Conservation (phyloP, 2,113 vertebrate genomes). For the Siniperca chuatsi region DNA sequence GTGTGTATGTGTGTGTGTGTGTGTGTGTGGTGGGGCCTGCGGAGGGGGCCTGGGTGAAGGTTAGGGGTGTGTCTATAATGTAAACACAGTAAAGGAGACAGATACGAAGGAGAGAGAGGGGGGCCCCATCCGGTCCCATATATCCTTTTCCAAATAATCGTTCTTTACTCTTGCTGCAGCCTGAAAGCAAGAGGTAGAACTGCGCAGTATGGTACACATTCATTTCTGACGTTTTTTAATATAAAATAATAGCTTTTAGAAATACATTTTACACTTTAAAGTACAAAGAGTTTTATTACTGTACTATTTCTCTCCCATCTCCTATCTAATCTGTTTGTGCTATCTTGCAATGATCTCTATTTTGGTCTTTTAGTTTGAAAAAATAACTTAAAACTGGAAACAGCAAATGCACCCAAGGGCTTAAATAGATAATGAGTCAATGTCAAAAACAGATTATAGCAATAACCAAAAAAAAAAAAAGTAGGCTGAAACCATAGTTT, state of each 20-base stretch:
- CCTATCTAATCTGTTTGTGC: neutral
- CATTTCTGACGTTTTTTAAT: neutral
- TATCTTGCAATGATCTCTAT: neutral
- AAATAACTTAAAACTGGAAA: neutral
- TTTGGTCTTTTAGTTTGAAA: neutral
- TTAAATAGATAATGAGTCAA: neutral
- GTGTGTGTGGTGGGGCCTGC: constrained; percentile 28
- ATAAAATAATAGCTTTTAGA: neutral
- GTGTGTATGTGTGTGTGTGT: constrained; percentile 34
- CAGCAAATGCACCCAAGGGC: neutral
- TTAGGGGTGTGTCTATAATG: constrained; percentile 76
- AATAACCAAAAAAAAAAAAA: neutral
- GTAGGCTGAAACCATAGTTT: neutral
- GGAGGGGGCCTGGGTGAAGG: constrained; percentile 67
- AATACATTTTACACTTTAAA: neutral
- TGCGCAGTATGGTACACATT: neutral
- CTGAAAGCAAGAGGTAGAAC: constrained; percentile 37
- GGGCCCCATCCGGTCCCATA: constrained; percentile 62
- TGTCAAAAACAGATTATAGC: neutral
- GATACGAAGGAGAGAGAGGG: constrained; percentile 61
- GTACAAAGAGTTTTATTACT: neutral
- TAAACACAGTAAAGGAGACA: constrained; percentile 72
- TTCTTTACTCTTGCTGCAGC: constrained; percentile 27
- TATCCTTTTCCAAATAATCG: constrained; percentile 53
- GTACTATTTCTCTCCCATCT: neutral